Conservation (phyloP, 2,113 vertebrate species). For the Mirza zaza region DNA sequence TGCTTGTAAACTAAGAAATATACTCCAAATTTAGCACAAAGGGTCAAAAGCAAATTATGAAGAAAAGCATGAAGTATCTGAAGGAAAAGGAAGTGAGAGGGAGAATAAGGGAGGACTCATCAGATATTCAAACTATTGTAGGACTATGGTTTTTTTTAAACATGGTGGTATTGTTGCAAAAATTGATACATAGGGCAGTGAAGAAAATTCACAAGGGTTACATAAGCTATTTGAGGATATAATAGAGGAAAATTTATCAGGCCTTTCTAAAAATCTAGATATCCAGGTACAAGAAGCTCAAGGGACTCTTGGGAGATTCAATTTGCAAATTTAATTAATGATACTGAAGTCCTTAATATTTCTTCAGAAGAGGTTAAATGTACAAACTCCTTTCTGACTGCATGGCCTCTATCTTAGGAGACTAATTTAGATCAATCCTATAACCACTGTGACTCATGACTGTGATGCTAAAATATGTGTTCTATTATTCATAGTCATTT, state of each 20-base stretch:
- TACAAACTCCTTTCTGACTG: not conserved
- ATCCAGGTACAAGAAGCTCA: too few relatives aligned
- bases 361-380: not conserved
- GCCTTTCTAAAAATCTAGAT: too few relatives aligned
- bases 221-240: too few relatives aligned
- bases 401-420: not conserved
- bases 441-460: not conserved
- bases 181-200: not conserved
- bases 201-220: too few relatives aligned
- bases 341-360: not conserved
- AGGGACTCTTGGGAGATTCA: too few relatives aligned
- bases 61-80: not conserved
- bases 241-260: too few relatives aligned
- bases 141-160: not conserved
- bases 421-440: not conserved
- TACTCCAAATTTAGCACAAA: not conserved
- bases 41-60: not conserved
- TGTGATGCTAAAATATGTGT: not conserved
- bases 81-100: not conserved
- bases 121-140: not conserved
- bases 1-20: not conserved
- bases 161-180: not conserved
- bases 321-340: not conserved
- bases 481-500: constrained; percentile 2
- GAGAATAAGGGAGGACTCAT: not conserved